Base-by-base conservation (phyloP, 2,888 invertebrate genomes). In the Drosophila barbarae region DNA sequence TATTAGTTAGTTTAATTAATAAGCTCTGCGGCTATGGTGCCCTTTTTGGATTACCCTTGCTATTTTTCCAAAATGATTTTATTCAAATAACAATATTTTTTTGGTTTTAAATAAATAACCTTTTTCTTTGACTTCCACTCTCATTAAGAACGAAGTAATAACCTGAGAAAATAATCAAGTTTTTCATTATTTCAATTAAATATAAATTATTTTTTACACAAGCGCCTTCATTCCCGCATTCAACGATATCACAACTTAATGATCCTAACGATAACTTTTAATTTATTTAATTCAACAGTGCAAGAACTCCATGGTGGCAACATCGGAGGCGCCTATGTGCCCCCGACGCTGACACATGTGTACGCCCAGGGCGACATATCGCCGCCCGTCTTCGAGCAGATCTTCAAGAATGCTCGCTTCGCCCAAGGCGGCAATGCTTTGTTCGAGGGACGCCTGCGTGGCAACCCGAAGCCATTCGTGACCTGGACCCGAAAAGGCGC, bases 311-410 rank as follows among this genome's bases (percentile, higher is more conserved):
- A 85, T 72, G 87, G 87, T 76, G 87, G 86, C 60, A 66, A 83
- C 63, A 64, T 76, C 30, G 79, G 77, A 67, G 84, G 83, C 72
- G 71, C 78, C 72, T 84, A 84, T 50, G 78, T 90, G 74, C 89
- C 86, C 64, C 87, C 90, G 50, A 86, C 90, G 68, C 68, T 88
- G 76, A 87, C 87, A 80, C 89, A 89, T 69, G 90, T 90, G 51
- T 91, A 91, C 77, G 91, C 92, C 87, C 94, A 94, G 69, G 94
- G 95, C 81, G 93, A 94, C 85, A 95, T 95, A 74, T 95, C 96
- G 73, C 97, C 98, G 64, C 98, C 98, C 73, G 95, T 98, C 78
- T 97, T 98, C 90, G 97, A 98, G 90, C 96, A 97, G 90, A 96
- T 98, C 88, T 97, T 97, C 90, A 95, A 95, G 90, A 97, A 97